phyloP scores from a whole-genome alignment of 2,113 vertebrate genomes.

The Geococcyx californianus region DNA sequence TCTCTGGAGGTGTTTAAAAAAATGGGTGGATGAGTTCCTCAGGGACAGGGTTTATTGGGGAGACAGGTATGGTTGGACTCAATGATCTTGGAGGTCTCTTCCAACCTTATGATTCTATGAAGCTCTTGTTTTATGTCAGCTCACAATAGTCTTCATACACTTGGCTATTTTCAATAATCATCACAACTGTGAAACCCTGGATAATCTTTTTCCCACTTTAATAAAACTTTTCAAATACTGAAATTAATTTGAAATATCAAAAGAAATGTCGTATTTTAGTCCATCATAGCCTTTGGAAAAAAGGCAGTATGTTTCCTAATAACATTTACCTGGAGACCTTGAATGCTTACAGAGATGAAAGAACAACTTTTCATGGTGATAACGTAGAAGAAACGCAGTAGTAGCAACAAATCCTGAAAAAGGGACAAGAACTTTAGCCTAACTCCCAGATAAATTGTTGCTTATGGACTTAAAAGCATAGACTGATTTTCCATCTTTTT shows the following conservation, averaged over 20 bases:
- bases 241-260: background rate
- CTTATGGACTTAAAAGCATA: background rate
- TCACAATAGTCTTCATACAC: background rate
- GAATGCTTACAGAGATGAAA: background rate
- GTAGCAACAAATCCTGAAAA: background rate
- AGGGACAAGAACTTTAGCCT: background rate
- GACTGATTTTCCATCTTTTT: background rate
- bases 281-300: no score
- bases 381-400: background rate
- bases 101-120: no score
- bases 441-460: background rate
- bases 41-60: no score
- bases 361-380: background rate
- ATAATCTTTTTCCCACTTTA: background rate
- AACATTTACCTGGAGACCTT: background rate
- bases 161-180: background rate
- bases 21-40: no score
- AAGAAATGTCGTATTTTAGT: background rate
- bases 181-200: background rate
- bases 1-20: no score
- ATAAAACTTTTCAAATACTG: background rate
- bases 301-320: no score
- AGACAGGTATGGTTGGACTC: no score
- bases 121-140: background rate
- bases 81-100: no score